Evolutionary conservation across 35 echinoderm and acorn worm species (phyloP), one percentile per base, ranked within the genome.

Genomic region (Eucidaris tribuloides): DNA sequence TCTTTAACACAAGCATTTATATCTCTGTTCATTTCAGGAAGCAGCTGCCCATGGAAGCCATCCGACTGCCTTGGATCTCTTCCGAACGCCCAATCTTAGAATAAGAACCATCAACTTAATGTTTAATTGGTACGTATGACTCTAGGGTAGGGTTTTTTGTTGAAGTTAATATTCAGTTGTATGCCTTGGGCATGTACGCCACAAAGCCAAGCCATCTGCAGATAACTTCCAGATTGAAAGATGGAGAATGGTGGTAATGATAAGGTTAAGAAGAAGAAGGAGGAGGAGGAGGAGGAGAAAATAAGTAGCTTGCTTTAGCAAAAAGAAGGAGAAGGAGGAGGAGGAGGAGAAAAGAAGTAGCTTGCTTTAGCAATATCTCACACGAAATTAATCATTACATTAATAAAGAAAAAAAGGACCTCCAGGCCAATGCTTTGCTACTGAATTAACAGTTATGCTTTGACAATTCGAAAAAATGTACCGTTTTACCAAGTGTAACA

Each of bases 61-160:
- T 45, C 42, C 23, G 20, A 93, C 79, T 5, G 71, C 80, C 31
- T 38, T 93, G 6, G 79, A 65, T 34, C 58, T 93, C 3, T 93
- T 93, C 57, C 65, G 61, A 88, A 88, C 91, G 15, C 79, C 79
- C 42, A 89, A 93, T 43, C 71, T 88, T 42, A 45, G 83, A 28
- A 4, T 89, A n/a, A 86, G 78, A 50, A 93, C 91, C 24, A 46
- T 84, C 4, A 93, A 89, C 54, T 40, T 86, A 41, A 82, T 87
- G 60, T 93, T 77, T 62, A 87, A 93, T 54, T 93, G 91, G 91
- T 93, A 61, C 80, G 89, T 83, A 36, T 36, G 11, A 66, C 48
- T 9, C 48, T 52, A 36, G 4, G 7, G 62, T 65, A 65, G 11
- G 9, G 9, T 52, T 52, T 52, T n/a, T 52, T 52, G n/a, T n/a